Percentiles rank a stretch among this genome's conserved stretches.
Evolutionary conservation across 2,888 invertebrate genomes (phyloP).

Genomic region (Caenorhabditis auriculariae): DNA sequence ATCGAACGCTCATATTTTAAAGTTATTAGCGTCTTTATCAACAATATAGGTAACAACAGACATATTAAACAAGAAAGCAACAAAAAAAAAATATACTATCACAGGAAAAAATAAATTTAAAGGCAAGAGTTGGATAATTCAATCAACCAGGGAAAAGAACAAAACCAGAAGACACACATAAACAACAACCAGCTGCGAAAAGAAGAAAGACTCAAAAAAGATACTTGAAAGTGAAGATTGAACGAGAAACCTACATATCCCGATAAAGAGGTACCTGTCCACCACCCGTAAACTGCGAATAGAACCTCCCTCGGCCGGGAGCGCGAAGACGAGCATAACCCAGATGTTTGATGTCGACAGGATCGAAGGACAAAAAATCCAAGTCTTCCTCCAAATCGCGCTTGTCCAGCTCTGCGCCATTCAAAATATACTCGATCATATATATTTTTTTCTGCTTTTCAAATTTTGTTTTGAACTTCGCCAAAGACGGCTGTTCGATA

Average conservation of each 20-base stretch:
- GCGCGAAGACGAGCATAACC: slow-evolving; percentile 15
- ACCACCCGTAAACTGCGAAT: slow-evolving; percentile 11
- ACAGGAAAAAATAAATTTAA: not conserved
- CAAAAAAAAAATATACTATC: not conserved
- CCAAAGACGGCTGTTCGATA: too few relatives aligned
- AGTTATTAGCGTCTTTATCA: too few relatives aligned
- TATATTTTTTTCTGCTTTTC: slow-evolving; percentile 10
- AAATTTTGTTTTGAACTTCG: too few relatives aligned
- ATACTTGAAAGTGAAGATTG: not conserved
- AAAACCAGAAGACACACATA: not conserved
- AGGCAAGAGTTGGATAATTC: too few relatives aligned
- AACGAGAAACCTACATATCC: not conserved
- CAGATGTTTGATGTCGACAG: slow-evolving; percentile 10
- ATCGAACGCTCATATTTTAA: too few relatives aligned
- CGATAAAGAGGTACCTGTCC: slow-evolving; percentile 6
- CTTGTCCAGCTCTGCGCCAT: slow-evolving; percentile 2
- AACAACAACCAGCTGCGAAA: not conserved
- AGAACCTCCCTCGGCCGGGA: slow-evolving; percentile 7
- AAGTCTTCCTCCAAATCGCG: slow-evolving; percentile 2
- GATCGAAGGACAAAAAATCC: slow-evolving; percentile 11
- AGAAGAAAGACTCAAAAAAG: not conserved
- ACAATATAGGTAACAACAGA: too few relatives aligned
- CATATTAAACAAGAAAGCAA: not conserved
- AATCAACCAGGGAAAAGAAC: too few relatives aligned
- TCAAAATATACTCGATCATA: too few relatives aligned